Conservation (phyloP, 2,888 invertebrate genomes). For the Meiosimyza platycephala region DNA sequence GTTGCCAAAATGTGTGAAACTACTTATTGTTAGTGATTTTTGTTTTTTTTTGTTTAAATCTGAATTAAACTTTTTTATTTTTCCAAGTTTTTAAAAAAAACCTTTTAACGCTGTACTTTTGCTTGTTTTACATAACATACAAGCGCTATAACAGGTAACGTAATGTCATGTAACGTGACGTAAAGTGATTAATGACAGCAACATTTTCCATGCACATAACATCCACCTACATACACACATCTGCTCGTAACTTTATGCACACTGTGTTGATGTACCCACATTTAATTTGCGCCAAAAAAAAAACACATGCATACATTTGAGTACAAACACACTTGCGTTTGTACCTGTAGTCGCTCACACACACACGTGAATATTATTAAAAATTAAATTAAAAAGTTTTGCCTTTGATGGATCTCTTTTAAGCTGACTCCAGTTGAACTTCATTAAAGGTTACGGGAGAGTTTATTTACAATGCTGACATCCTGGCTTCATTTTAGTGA, state of each 20-base stretch:
- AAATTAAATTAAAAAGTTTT: conserved; percentile 37
- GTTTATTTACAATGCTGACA: background rate
- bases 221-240: no score
- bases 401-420: conserved; percentile 30
- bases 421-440: conserved; percentile 29
- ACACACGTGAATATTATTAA: background rate
- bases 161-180: background rate
- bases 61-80: conserved; percentile 8
- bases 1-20: no score
- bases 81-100: background rate
- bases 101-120: background rate
- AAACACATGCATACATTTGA: no score
- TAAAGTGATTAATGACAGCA: conserved; percentile 27
- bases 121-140: background rate
- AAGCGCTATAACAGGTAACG: background rate
- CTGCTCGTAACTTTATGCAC: no score
- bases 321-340: background rate
- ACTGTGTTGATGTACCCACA: no score
- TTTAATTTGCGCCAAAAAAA: no score
- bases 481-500: no score
- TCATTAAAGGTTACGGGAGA: conserved; percentile 12
- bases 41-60: no score
- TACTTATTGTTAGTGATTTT: no score
- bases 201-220: no score
- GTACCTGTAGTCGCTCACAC: background rate